These are phyloP conservation scores for Anguilla anguilla DNA, from an alignment of 2,797 vertebrate species.

Conservation along the genomic window DNA sequence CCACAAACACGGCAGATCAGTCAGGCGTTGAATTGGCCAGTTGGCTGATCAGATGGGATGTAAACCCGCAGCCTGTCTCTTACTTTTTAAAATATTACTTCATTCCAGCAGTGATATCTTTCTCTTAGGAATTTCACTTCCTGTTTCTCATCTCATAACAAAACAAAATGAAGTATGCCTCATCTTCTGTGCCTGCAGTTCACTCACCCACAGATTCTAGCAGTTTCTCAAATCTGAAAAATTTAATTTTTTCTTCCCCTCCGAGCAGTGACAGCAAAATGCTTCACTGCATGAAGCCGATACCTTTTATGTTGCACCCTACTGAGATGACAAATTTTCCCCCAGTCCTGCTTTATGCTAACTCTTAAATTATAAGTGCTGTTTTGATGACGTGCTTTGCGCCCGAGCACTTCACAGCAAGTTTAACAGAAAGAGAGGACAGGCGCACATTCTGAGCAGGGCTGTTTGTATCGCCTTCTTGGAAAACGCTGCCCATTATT, in stretches of 20 bases:
- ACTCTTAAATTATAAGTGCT: conserved; percentile 27
- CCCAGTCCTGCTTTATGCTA: conserved; percentile 3
- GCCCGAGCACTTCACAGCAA: background rate
- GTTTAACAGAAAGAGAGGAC: background rate
- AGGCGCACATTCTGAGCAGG: background rate
- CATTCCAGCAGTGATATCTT: background rate
- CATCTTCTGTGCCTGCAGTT: background rate
- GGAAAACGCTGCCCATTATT: background rate
- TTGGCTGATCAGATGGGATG: background rate
- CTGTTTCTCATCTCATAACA: background rate
- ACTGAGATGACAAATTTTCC: background rate
- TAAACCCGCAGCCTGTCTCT: background rate
- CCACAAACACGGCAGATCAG: background rate
- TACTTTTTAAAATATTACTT: background rate
- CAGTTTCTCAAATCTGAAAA: background rate
- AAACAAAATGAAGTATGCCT: background rate
- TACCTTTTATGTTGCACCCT: conserved; percentile 1
- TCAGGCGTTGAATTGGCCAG: background rate
- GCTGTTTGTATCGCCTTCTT: background rate
- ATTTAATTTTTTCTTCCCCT: no score
- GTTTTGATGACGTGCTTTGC: background rate
- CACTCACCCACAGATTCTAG: background rate
- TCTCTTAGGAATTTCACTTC: background rate
- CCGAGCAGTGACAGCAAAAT: background rate
- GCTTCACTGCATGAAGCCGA: conserved; percentile 9